These are phyloP conservation scores for Polyommatus iphigenia DNA, from an alignment of 2,888 invertebrate species.

Conservation along the genomic window DNA sequence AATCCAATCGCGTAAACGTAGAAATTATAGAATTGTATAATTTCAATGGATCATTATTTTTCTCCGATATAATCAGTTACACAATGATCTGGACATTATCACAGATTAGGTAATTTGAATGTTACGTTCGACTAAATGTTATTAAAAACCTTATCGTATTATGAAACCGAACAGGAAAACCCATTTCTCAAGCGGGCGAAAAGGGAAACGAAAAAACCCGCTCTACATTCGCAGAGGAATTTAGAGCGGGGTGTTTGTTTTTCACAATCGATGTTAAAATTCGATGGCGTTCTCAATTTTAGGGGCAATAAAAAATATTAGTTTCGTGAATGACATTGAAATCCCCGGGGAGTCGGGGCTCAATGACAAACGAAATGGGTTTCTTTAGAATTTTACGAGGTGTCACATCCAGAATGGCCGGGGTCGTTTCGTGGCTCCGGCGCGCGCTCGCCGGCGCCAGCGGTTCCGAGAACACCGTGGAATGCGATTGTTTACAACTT, in stretches of 20 bases:
- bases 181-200: background rate
- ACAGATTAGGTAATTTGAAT: conserved; percentile 6
- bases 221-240: background rate
- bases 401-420: conserved; percentile 35
- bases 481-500: conserved; percentile 77
- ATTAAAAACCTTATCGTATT: background rate
- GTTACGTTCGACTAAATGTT: background rate
- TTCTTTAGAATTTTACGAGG: background rate
- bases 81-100: background rate
- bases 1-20: background rate
- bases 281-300: background rate
- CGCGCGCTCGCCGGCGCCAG: conserved; percentile 58
- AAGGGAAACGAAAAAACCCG: background rate
- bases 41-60: background rate
- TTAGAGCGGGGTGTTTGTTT: background rate
- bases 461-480: conserved; percentile 69
- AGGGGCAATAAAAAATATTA: background rate
- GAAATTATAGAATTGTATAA: background rate
- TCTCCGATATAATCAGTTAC: background rate
- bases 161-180: background rate
- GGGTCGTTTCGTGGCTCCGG: conserved; percentile 39
- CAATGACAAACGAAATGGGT: conserved; percentile 6
- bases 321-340: conserved; percentile 11
- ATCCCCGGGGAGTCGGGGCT: background rate
- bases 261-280: conserved; percentile 9